Evolutionary conservation across 2,113 vertebrate species (phyloP).

Genomic region (Haliaeetus leucogaster): DNA sequence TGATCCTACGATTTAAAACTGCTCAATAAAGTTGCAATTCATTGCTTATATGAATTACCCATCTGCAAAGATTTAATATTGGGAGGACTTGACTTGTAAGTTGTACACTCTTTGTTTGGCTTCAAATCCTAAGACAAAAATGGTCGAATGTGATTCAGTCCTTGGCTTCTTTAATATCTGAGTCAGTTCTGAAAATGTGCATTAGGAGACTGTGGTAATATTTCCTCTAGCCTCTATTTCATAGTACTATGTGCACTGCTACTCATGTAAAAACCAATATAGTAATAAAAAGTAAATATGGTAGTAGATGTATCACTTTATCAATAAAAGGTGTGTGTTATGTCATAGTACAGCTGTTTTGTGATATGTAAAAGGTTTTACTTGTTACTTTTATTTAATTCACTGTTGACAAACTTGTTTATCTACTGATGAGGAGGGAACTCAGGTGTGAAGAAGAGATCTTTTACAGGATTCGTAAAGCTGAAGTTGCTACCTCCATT

Average conservation of each 20-base stretch:
- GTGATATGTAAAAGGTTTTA: background rate
- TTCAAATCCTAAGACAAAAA: background rate
- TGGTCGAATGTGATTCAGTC: background rate
- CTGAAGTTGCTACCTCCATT: fast-evolving
- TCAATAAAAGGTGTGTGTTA: background rate
- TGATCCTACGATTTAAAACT: background rate
- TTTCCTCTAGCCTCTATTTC: background rate
- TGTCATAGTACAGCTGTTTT: background rate
- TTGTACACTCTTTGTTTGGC: background rate
- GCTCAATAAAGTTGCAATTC: background rate
- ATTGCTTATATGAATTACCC: background rate
- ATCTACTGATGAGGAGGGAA: background rate
- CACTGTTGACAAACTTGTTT: background rate
- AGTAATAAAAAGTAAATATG: background rate
- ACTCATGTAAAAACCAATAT: background rate
- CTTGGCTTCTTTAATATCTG: background rate
- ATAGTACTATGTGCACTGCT: background rate
- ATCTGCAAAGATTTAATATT: background rate
- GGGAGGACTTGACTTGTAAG: background rate
- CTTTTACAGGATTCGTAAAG: background rate
- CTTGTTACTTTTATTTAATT: background rate
- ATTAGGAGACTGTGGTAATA: background rate
- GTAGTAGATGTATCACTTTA: background rate
- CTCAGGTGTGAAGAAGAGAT: background rate
- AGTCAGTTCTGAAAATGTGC: background rate